Percentiles rank a stretch among this genome's conserved stretches.
phyloP scores from a whole-genome alignment of 2,888 invertebrate species.

The Andrena flavipes region DNA sequence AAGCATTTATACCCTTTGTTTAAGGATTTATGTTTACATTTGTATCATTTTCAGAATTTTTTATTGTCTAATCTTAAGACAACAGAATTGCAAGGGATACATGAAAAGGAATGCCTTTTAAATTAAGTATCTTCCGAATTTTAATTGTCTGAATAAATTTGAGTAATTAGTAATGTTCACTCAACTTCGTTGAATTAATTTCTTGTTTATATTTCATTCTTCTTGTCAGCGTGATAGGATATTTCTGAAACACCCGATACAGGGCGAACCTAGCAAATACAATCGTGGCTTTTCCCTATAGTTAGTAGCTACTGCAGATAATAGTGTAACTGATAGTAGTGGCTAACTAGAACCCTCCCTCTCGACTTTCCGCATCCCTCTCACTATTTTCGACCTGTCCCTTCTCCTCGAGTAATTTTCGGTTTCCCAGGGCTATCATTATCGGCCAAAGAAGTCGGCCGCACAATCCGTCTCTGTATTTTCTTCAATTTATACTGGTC shows the following conservation, averaged over 20 bases:
- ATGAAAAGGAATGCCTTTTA: no score
- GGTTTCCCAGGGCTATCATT: slow-evolving; percentile 81
- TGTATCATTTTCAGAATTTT: no score
- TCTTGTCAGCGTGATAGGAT: background rate
- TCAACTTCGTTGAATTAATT: background rate
- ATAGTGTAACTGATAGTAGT: slow-evolving; percentile 84
- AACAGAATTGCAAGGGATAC: no score
- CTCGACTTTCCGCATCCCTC: slow-evolving; percentile 68
- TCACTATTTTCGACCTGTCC: slow-evolving; percentile 70
- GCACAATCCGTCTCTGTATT: slow-evolving; percentile 40
- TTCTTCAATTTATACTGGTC: slow-evolving; percentile 28
- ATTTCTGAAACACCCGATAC: slow-evolving; percentile 42
- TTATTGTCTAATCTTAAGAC: no score
- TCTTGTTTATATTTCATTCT: background rate
- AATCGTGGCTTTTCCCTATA: slow-evolving; percentile 73
- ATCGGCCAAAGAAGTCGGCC: slow-evolving; percentile 68
- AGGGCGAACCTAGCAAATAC: slow-evolving; percentile 41
- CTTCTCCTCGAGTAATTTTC: slow-evolving; percentile 81
- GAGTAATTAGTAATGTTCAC: background rate
- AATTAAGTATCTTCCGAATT: no score
- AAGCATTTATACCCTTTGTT: no score
- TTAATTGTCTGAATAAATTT: no score
- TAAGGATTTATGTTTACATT: no score
- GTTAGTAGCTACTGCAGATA: slow-evolving; percentile 79
- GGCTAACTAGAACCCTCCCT: slow-evolving; percentile 79